Percentiles rank a stretch among this genome's conserved stretches.
These are phyloP conservation scores for Blomia tropicalis DNA, from an alignment of 2,888 invertebrate genomes.

Conservation along the genomic window DNA sequence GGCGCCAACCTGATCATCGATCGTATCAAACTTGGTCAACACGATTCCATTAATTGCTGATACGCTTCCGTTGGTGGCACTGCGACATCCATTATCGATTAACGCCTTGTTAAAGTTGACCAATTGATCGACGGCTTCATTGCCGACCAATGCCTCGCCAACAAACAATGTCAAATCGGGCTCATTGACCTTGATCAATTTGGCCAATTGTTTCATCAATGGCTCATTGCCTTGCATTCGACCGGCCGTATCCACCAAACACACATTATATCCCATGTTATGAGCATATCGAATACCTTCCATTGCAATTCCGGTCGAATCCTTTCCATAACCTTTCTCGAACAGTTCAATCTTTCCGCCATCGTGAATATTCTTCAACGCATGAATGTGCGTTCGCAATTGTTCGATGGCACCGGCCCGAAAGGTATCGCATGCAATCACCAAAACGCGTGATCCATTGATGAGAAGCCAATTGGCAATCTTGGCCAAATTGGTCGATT, in stretches of 20 bases:
- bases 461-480: slow-evolving; percentile 98
- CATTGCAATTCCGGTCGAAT: slow-evolving; percentile 94
- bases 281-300: slow-evolving; percentile 76
- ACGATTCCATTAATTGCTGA: slow-evolving; percentile 87
- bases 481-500: slow-evolving; percentile 96
- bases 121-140: slow-evolving; percentile 97
- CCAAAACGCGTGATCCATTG: slow-evolving; percentile 83
- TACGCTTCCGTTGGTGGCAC: slow-evolving; percentile 15
- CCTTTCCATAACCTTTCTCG: slow-evolving; percentile 89
- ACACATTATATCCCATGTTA: slow-evolving; percentile 41
- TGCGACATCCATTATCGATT: slow-evolving; percentile 66
- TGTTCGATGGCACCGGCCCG: slow-evolving; percentile 98
- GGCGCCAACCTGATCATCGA: slow-evolving; percentile 91
- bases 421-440: slow-evolving; percentile 98
- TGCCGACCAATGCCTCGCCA: slow-evolving; percentile 97
- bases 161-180: slow-evolving; percentile 98
- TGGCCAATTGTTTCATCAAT: slow-evolving; percentile 89
- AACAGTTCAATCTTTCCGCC: slow-evolving; percentile 66
- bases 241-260: slow-evolving; percentile 93
- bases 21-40: slow-evolving; percentile 97
- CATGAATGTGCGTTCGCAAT: slow-evolving; percentile 77
- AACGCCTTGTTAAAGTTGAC: slow-evolving; percentile 96
- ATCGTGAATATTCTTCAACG: slow-evolving; percentile 47
- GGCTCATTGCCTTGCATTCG: slow-evolving; percentile 99
- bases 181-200: slow-evolving; percentile 89